Conservation (phyloP, 2,888 invertebrate species). For the Zelleria hepariella region DNA sequence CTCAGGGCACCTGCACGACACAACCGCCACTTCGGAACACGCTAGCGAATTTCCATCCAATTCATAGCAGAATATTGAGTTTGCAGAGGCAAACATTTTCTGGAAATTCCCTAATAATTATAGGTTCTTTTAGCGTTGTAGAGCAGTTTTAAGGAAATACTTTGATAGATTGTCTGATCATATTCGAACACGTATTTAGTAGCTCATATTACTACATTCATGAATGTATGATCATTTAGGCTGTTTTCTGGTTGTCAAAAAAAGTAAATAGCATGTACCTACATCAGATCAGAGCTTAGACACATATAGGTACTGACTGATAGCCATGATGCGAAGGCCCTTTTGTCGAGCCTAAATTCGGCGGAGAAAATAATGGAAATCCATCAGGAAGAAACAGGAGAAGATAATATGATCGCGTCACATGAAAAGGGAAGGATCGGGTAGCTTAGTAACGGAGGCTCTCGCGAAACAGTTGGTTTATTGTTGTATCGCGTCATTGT, state of each 20-base stretch:
- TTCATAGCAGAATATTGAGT: background rate
- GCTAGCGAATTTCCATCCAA: conserved; percentile 5
- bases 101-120: background rate
- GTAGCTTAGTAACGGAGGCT: background rate
- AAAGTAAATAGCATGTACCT: too few relatives aligned
- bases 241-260: background rate
- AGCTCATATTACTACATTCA: too few relatives aligned
- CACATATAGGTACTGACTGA: background rate
- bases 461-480: background rate
- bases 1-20: conserved; percentile 59
- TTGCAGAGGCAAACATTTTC: background rate
- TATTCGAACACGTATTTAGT: too few relatives aligned
- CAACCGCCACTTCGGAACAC: conserved; percentile 27
- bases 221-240: too few relatives aligned
- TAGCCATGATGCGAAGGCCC: too few relatives aligned
- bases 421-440: background rate
- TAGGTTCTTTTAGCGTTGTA: background rate
- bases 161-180: too few relatives aligned
- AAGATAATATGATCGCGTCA: background rate
- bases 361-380: background rate
- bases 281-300: too few relatives aligned
- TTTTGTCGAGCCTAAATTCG: background rate
- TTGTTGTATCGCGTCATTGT: background rate
- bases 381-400: background rate
- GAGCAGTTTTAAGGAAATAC: background rate